A percentile compares a stretch with the other conserved stretches of the same genome.
Conservation (phyloP, 2,797 vertebrate genomes). For the Oceanodroma leucorhoa region DNA sequence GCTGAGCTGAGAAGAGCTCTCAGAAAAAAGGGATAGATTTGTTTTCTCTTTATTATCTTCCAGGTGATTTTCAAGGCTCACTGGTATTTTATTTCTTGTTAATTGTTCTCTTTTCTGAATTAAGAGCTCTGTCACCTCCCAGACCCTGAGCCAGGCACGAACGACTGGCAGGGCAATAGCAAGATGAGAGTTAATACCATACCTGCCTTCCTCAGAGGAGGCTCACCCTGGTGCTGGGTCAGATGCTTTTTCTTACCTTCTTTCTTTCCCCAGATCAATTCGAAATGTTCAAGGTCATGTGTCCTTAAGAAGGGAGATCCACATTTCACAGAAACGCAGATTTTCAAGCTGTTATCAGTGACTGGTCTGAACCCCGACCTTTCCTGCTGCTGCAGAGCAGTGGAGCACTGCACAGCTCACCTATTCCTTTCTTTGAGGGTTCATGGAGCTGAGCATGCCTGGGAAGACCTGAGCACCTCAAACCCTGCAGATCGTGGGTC, state of each 20-base stretch:
- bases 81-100: constrained; percentile 33
- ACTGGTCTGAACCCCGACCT: background rate
- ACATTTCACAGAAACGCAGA: rapidly evolving
- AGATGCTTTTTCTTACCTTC: background rate
- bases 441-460: rapidly evolving
- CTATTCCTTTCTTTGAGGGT: background rate
- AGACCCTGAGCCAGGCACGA: background rate
- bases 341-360: background rate
- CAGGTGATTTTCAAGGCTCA: constrained; percentile 27
- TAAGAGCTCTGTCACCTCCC: background rate
- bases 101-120: background rate
- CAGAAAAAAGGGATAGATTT: constrained; percentile 3
- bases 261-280: background rate
- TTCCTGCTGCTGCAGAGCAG: background rate
- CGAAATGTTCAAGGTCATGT: background rate
- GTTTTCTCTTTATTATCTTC: constrained; percentile 39
- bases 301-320: background rate
- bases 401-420: background rate
- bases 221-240: background rate
- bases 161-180: background rate
- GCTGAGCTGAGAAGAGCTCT: background rate
- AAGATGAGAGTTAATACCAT: background rate
- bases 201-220: background rate
- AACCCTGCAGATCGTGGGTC: background rate
- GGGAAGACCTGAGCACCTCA: background rate